These are phyloP conservation scores for Homarus americanus DNA, from an alignment of 1,140 invertebrate species.

Conservation along the genomic window DNA sequence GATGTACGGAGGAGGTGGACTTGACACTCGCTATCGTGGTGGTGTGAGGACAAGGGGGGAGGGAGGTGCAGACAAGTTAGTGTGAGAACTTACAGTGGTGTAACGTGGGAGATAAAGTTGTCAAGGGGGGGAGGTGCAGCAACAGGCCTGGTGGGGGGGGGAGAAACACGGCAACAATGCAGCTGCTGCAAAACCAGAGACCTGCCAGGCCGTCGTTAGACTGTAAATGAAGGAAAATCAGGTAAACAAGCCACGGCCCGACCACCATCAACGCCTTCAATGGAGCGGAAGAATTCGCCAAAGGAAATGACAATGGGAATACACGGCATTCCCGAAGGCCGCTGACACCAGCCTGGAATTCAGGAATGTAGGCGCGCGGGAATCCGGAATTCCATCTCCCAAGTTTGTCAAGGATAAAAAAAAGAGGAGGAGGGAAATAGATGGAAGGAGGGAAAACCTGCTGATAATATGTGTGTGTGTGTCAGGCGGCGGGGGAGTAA, in stretches of 20 bases:
- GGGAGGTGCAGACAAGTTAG: no score
- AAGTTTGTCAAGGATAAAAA: slow-evolving; percentile 15
- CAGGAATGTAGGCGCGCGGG: slow-evolving; percentile 46
- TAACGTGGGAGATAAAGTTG: neutral
- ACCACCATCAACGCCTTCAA: slow-evolving; percentile 50
- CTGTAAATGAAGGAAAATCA: slow-evolving; percentile 51
- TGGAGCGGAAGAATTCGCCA: slow-evolving; percentile 56
- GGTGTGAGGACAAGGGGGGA: no score
- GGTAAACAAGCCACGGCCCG: slow-evolving; percentile 23
- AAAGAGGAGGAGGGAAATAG: neutral
- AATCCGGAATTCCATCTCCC: slow-evolving; percentile 49
- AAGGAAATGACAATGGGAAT: slow-evolving; percentile 66
- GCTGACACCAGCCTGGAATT: slow-evolving; percentile 59
- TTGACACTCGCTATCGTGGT: no score
- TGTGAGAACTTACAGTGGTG: neutral
- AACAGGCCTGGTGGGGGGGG: slow-evolving; percentile 14
- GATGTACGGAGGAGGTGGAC: no score
- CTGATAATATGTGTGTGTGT: neutral
- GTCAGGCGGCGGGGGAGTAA: no score
- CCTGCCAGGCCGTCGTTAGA: neutral
- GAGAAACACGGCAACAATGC: no score
- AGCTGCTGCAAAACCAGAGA: no score
- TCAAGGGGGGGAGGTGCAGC: neutral
- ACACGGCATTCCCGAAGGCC: slow-evolving; percentile 58
- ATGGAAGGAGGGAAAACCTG: neutral